Conservation (phyloP, 2,888 invertebrate species). For the Drosophila mulleri region DNA sequence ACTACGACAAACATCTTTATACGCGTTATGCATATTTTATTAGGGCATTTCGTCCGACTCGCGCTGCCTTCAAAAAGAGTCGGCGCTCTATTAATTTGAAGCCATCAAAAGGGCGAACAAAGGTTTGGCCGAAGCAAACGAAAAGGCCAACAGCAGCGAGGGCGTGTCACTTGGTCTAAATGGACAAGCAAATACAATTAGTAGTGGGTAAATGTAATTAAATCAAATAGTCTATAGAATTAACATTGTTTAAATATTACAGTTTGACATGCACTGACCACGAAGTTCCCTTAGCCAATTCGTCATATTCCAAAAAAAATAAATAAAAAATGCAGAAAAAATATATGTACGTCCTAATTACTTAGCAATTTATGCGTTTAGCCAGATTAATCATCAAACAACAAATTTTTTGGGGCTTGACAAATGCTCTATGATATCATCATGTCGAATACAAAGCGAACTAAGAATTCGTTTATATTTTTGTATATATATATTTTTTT, state of each 20-base stretch:
- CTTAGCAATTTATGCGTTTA: conserved; percentile 23
- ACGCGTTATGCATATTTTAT: conserved; percentile 73
- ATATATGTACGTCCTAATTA: conserved; percentile 4
- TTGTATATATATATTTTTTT: background rate
- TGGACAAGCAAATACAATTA: conserved; percentile 51
- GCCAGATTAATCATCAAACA: conserved; percentile 20
- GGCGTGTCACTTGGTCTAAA: conserved; percentile 20
- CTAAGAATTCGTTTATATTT: background rate
- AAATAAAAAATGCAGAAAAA: background rate
- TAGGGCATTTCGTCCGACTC: conserved; percentile 52
- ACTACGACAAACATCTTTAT: conserved; percentile 49
- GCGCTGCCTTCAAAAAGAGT: conserved; percentile 31
- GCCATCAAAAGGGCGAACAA: conserved; percentile 9
- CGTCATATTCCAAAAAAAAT: background rate
- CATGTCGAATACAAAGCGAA: conserved; percentile 15
- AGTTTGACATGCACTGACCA: conserved; percentile 42
- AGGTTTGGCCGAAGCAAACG: conserved; percentile 12
- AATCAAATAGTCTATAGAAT: conserved; percentile 47
- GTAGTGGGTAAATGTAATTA: conserved; percentile 47
- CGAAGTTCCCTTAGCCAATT: conserved; percentile 8
- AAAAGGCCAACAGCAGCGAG: conserved; percentile 7
- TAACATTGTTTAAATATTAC: conserved; percentile 39
- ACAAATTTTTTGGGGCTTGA: conserved; percentile 7
- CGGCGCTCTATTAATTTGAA: conserved; percentile 55
- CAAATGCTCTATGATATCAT: conserved; percentile 50